Conservation (phyloP, 2,888 invertebrate species). For the Choristoneura rosaceana region DNA sequence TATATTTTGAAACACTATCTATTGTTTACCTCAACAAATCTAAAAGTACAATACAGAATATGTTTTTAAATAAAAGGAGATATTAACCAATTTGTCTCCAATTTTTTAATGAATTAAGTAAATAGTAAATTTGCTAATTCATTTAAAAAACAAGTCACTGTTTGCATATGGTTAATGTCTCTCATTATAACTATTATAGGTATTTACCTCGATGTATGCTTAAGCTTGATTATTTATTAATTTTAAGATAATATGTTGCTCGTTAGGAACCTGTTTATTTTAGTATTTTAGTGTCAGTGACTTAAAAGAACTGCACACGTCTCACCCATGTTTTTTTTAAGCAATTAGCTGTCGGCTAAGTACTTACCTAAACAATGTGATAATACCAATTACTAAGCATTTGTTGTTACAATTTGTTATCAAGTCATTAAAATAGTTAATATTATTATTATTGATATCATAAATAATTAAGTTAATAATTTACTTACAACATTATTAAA, state of each 20-base stretch:
- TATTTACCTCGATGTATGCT: conserved; percentile 25
- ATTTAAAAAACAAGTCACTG: too few species aligned
- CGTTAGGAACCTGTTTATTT: not conserved
- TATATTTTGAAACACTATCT: not conserved
- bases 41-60: not conserved
- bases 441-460: conserved; percentile 3
- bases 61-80: not conserved
- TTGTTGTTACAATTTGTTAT: conserved; percentile 33
- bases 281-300: not conserved
- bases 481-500: not conserved
- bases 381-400: conserved; percentile 29
- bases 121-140: too few species aligned
- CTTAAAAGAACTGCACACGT: not conserved
- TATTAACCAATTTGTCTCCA: not conserved
- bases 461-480: conserved; percentile 5
- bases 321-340: not conserved
- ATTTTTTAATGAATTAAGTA: too few species aligned
- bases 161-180: too few species aligned
- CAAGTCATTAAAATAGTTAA: conserved; percentile 25
- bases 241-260: not conserved
- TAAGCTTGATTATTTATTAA: conserved; percentile 3
- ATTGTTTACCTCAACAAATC: not conserved
- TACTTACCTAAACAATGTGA: conserved; percentile 35
- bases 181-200: not conserved
- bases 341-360: conserved; percentile 8